phyloP scores from a whole-genome alignment of 2,888 invertebrate genomes.

The Tetropium fuscum region DNA sequence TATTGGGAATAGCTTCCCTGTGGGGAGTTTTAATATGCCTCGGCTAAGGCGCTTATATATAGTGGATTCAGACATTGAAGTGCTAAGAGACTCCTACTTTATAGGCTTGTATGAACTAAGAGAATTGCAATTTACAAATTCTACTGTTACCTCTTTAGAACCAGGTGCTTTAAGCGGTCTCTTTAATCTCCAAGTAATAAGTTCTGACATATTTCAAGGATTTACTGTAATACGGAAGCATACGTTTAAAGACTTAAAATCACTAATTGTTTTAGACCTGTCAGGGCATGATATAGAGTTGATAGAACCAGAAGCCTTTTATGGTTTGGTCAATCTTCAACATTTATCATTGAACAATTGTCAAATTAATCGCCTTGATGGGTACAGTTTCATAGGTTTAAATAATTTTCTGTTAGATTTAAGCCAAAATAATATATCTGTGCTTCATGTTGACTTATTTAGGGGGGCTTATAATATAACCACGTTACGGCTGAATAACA shows the following conservation, averaged over 20 bases:
- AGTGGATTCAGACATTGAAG: conserved; percentile 12
- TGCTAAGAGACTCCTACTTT: background rate
- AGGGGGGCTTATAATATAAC: conserved; percentile 1
- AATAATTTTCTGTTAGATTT: conserved; percentile 11
- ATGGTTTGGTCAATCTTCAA: conserved; percentile 12
- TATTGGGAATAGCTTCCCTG: background rate
- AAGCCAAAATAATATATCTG: conserved; percentile 16
- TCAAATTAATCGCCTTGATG: background rate
- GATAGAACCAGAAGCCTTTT: conserved; percentile 22
- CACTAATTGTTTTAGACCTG: conserved; percentile 2
- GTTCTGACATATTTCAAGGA: conserved; percentile 4
- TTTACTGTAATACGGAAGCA: conserved; percentile 1
- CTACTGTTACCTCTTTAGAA: background rate
- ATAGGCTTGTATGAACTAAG: conserved; percentile 5
- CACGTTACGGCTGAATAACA: background rate
- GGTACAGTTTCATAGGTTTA: conserved; percentile 13
- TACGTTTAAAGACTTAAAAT: conserved; percentile 19
- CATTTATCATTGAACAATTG: conserved; percentile 1
- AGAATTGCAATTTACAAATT: conserved; percentile 12
- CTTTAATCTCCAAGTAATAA: conserved; percentile 5
- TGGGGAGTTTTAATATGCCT: background rate
- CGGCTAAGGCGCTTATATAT: conserved; percentile 14
- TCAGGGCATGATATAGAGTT: conserved; percentile 5
- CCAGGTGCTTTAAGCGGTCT: conserved; percentile 7
- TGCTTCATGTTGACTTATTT: background rate